phyloP scores from a whole-genome alignment of 1,140 invertebrate genomes.

The Watersipora subatra region DNA sequence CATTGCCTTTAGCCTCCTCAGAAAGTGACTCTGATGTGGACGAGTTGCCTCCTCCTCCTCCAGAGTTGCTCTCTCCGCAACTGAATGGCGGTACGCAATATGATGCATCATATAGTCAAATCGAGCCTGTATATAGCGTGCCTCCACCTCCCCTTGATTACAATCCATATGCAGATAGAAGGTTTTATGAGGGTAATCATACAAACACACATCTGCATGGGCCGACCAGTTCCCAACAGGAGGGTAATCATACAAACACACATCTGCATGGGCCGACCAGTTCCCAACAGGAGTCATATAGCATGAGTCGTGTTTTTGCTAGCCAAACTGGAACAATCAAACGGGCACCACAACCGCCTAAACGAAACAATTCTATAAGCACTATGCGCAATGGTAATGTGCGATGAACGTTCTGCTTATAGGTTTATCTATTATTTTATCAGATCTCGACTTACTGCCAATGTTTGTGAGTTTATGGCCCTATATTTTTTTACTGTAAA shows the following conservation, averaged over 20 bases:
- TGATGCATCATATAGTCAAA: not conserved
- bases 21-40: not conserved
- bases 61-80: not conserved
- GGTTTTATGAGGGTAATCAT: not conserved
- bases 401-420: no score
- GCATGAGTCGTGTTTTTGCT: not conserved
- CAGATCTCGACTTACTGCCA: no score
- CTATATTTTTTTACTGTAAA: no score
- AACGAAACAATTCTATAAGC: not conserved
- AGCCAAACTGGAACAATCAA: conserved; percentile 4
- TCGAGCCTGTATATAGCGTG: not conserved
- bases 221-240: no score
- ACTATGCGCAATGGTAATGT: no score
- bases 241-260: not conserved
- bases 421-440: no score
- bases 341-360: not conserved
- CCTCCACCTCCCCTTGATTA: not conserved
- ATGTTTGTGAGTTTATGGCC: no score
- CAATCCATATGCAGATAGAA: not conserved
- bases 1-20: not conserved
- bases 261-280: not conserved
- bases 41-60: not conserved
- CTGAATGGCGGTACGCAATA: not conserved
- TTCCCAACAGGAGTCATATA: not conserved
- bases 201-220: not conserved